Base-by-base conservation (phyloP, 2,797 vertebrate genomes). In the Betta splendens region DNA sequence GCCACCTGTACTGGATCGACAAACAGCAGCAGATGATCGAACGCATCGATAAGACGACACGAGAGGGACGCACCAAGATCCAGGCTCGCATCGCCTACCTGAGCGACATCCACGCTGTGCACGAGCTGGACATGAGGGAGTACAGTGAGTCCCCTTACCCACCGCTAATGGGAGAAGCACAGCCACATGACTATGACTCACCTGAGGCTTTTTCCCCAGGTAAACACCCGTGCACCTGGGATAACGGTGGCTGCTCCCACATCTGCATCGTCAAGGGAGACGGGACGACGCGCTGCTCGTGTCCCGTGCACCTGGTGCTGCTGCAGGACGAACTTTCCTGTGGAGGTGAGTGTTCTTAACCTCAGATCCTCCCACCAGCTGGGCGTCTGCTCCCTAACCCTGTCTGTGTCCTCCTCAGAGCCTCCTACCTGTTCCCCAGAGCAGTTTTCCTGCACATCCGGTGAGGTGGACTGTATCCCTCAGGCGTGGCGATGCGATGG, bases 21-120 rank as follows among this genome's bases (percentile, higher is more conserved):
- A 93, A 93, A 49, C 97, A 98, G 81, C 97, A 98, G 80, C 96
- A 99, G 87, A 98, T 99, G 97, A 98, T 98, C 46, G 97, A 99
- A 37, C 95, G 98, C 78, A 96, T 99, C 2, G 93, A 98, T 58
- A 98, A 98, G 91, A 95, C 92, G 0, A 95, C 95, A 0, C 87
- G 93, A 2, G 95, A 95, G 72, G 94, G 95, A 1, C 94, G 97
- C 62, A 99, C 95, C 7, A 98, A 99, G 90, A 96, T 99, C 77
- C 97, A 98, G 81, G 97, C 96, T 1, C 95, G 97, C 37, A 96
- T 99, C 42, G 89, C 94, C 13, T 94, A 94, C 38, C 93, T 99
- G 63, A 98, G 94, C 16, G 97, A 98, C 90, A 98, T 98, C 79
- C 97, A 98, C 32, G 97, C 97, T 1, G 97, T 98, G 7, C 96